phyloP scores from a whole-genome alignment of 2,797 vertebrate species.

The Spinus olivaceus region DNA sequence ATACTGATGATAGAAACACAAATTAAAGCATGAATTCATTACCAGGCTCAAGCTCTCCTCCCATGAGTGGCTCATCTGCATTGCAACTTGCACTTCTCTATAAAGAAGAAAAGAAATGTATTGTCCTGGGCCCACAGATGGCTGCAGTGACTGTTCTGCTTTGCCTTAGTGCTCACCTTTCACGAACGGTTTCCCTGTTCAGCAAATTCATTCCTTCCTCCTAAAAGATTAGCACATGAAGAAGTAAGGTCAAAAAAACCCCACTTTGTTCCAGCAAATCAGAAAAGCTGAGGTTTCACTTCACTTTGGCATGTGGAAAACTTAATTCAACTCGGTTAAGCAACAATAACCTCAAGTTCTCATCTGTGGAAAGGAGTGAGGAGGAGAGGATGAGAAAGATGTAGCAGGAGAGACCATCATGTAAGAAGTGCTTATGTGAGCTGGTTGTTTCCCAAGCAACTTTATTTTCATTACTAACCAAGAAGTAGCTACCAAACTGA shows the following conservation, averaged over 20 bases:
- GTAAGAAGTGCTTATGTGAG: background rate
- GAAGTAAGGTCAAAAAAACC: background rate
- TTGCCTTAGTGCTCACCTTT: constrained; percentile 77
- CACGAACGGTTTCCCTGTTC: constrained; percentile 87
- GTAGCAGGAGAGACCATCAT: background rate
- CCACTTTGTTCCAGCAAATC: background rate
- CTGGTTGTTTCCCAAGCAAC: background rate
- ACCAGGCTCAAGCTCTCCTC: constrained; percentile 91
- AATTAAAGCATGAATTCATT: constrained; percentile 65
- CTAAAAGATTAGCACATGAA: constrained; percentile 64
- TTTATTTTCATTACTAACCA: background rate
- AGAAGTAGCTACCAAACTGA: background rate
- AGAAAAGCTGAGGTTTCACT: background rate
- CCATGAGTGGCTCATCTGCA: constrained; percentile 91
- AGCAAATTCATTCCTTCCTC: constrained; percentile 88
- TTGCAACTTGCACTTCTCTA: constrained; percentile 87
- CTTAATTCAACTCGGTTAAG: background rate
- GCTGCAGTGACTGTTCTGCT: background rate
- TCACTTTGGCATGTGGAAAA: background rate
- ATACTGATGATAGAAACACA: background rate
- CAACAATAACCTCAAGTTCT: background rate
- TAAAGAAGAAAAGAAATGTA: constrained; percentile 50
- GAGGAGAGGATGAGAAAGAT: background rate
- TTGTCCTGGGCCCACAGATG: background rate
- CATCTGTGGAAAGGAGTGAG: background rate